Conservation (phyloP, 2,113 vertebrate species). For the Ploceus nigricollis region DNA sequence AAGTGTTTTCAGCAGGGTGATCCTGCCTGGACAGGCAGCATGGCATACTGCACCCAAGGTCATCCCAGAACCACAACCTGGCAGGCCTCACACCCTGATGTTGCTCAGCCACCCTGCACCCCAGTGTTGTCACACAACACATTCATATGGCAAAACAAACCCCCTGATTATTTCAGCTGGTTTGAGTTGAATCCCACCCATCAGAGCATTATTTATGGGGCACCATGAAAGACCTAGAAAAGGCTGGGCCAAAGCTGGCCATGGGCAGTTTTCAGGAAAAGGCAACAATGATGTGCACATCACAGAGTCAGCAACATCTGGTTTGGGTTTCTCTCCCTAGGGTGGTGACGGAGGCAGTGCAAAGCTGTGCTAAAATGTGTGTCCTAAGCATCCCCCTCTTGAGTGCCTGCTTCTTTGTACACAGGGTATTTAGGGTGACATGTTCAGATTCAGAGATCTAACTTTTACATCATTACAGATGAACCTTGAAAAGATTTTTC, state of each 20-base stretch:
- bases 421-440: not conserved
- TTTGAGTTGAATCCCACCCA: not conserved
- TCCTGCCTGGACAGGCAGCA: not conserved
- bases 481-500: not conserved
- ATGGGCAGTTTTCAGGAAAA: not conserved
- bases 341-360: not conserved
- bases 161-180: not conserved
- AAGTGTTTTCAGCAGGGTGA: not conserved
- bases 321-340: not conserved
- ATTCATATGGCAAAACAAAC: not conserved
- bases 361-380: not conserved
- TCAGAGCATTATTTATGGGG: not conserved
- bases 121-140: not conserved
- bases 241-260: not conserved
- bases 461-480: not conserved
- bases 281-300: not conserved
- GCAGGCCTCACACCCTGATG: accelerated
- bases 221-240: not conserved
- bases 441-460: not conserved
- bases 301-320: not conserved
- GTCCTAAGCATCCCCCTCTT: not conserved
- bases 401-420: not conserved
- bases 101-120: not conserved
- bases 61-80: not conserved
- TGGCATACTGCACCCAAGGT: accelerated